Evolutionary conservation across 2,113 vertebrate genomes (phyloP).

Genomic region (Cariama cristata): DNA sequence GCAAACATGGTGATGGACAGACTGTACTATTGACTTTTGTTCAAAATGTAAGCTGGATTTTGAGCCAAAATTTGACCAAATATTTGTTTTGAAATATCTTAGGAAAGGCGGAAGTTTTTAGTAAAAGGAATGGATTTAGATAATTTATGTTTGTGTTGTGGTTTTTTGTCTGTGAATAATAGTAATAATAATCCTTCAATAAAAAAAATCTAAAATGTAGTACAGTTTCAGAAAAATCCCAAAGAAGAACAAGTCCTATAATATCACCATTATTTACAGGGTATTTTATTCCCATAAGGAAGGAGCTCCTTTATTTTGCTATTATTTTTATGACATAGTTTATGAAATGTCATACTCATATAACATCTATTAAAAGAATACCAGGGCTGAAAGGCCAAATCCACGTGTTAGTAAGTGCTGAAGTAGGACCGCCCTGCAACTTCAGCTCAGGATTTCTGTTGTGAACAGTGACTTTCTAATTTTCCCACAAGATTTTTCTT

Average conservation of each 20-base stretch:
- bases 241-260: neutral
- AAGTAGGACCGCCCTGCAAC: neutral
- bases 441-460: neutral
- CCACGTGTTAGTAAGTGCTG: neutral
- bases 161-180: neutral
- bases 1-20: neutral
- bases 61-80: slow-evolving; percentile 37
- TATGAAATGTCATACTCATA: neutral
- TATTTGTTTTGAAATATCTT: neutral
- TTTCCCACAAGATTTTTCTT: neutral
- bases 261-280: neutral
- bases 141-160: neutral
- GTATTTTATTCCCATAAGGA: neutral
- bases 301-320: neutral
- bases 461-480: neutral
- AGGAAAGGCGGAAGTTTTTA: neutral
- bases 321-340: neutral
- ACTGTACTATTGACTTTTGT: neutral
- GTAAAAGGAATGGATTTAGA: neutral
- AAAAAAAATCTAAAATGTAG: neutral
- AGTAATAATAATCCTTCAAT: neutral
- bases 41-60: neutral
- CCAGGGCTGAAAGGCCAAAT: neutral
- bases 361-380: neutral
- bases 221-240: neutral